A percentile compares a stretch with the other conserved stretches of the same genome.
Evolutionary conservation across 2,113 vertebrate genomes (phyloP).

Genomic region (Xiphorhynchus elegans): DNA sequence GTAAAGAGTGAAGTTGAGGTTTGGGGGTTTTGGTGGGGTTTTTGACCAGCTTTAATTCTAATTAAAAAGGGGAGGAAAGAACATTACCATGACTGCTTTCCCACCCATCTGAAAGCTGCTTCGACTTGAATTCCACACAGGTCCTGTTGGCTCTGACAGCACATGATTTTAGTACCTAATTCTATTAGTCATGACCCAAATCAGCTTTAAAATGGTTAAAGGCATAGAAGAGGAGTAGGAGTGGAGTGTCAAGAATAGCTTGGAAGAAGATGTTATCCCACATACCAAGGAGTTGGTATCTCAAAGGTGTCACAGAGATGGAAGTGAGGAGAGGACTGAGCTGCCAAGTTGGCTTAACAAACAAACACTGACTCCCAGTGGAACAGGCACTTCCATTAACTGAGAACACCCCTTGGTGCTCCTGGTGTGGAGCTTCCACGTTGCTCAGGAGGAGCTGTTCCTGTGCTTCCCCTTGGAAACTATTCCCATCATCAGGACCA

Average conservation of each 20-base stretch:
- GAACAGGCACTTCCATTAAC: not conserved
- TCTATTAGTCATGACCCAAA: constrained; percentile 64
- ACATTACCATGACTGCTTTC: not conserved
- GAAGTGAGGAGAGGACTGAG: constrained; percentile 36
- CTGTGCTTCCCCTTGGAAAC: not conserved
- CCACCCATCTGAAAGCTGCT: not conserved
- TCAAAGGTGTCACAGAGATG: constrained; percentile 57
- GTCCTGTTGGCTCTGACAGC: constrained; percentile 1
- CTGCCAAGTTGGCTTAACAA: not conserved
- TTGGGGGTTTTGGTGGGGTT: not conserved
- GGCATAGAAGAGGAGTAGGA: constrained; percentile 59
- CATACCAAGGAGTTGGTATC: constrained; percentile 47
- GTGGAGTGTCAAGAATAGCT: constrained; percentile 54
- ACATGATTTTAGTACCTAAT: constrained; percentile 43
- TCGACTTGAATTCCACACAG: not conserved
- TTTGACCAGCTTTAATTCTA: not conserved
- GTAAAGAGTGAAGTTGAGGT: not conserved
- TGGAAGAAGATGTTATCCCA: constrained; percentile 67
- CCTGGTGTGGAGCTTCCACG: not conserved
- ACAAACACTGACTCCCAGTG: not conserved
- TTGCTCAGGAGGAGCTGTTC: not conserved
- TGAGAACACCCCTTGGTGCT: not conserved
- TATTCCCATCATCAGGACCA: not conserved
- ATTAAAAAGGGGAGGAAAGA: not conserved
- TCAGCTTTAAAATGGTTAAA: constrained; percentile 68